Base-by-base conservation (phyloP, 2,113 vertebrate species). In the Peromyscus leucopus region DNA sequence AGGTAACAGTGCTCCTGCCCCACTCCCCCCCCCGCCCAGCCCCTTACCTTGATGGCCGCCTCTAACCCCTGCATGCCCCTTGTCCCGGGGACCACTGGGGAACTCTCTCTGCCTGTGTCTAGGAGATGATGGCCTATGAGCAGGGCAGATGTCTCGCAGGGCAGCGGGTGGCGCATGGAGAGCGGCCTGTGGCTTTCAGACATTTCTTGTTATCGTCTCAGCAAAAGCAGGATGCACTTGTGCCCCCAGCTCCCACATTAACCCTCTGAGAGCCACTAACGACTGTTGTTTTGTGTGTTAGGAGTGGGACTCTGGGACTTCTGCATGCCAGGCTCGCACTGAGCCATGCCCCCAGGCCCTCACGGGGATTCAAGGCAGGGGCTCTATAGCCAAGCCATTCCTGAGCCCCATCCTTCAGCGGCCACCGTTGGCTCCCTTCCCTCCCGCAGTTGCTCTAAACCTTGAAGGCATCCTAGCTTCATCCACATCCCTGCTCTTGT, bases 1-100 rank as follows among this genome's bases (percentile, higher is more conserved):
- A 99, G 99, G 99, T 99, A 99, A 99, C 96, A 96, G 98, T 98
- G 96, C 96, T 97, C 97, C 98, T 88, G 0, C 89, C 91, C 84
- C 5, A 1, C 78, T 85, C 75, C 21, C 95, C 97, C 94, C 12
- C 67, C 84, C 21, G 36, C 0, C 2, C 55, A 39, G 31, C 80
- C 83, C 71, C 55, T 46, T n/a, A 36, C 69, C 71, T 63, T 36
- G 3, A 31, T 31, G 55, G 11, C 12, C 55, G 57, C 63, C 22
- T 72, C 12, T 57, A n/a, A 15, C 8, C 24, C 46, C 19, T 31
- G 51, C 71, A 33, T 65, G 65, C 1, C 2, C 63, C 22, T 63
- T 22, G 10, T 55, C 80, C 59, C 79, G 1, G 21, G 87, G 33
- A 57, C 65, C 11, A 21, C 59, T 67, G 0, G 61, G 11, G 31